Evolutionary conservation across 1,140 invertebrate species (phyloP).

Genomic region (Mya arenaria): DNA sequence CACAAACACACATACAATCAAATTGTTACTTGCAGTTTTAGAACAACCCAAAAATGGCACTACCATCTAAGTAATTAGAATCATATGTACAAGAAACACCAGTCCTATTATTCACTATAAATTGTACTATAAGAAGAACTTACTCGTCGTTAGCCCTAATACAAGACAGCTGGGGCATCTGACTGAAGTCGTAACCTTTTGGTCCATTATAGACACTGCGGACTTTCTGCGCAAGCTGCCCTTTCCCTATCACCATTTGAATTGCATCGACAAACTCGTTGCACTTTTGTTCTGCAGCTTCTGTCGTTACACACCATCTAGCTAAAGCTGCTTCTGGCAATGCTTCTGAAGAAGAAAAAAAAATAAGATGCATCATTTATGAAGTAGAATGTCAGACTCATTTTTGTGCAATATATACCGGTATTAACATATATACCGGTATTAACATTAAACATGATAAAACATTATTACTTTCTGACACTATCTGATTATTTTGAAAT

Average conservation of each 20-base stretch:
- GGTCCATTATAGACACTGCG: background rate
- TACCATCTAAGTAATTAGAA: too few species aligned
- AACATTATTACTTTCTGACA: too few species aligned
- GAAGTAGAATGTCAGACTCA: background rate
- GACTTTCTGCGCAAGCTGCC: slow-evolving; percentile 47
- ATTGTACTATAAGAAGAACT: too few species aligned
- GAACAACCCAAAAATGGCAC: too few species aligned
- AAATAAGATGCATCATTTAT: background rate
- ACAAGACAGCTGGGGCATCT: slow-evolving; percentile 60
- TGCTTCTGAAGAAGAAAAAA: background rate
- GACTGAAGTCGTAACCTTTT: slow-evolving; percentile 22
- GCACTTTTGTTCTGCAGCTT: slow-evolving; percentile 94
- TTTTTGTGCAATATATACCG: background rate
- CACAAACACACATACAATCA: too few species aligned
- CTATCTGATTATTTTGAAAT: background rate
- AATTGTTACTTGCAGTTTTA: too few species aligned
- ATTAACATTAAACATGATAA: too few species aligned
- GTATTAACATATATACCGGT: too few species aligned
- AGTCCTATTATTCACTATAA: too few species aligned
- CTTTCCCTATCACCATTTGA: slow-evolving; percentile 74
- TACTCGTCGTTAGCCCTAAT: slow-evolving; percentile 68
- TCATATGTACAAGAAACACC: too few species aligned
- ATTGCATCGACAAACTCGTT: slow-evolving; percentile 91
- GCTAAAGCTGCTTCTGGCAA: slow-evolving; percentile 10
- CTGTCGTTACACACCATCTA: slow-evolving; percentile 91